These are phyloP conservation scores for Epizoanthus fatuus DNA, from an alignment of 92 coral and sea anemone species.

Conservation along the genomic window DNA sequence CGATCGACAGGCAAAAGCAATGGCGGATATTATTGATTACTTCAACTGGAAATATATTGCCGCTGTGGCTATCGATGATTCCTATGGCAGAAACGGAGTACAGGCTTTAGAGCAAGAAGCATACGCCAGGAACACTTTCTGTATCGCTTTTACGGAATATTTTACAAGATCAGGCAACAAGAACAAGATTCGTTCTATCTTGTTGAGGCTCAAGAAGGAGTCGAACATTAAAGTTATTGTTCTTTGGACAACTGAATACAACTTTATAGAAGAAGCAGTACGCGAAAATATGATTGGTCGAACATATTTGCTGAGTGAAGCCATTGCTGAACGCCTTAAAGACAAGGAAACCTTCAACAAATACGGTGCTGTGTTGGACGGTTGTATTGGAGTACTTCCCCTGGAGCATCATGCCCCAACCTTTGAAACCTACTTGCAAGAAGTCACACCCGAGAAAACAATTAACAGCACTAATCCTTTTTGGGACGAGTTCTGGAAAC, in stretches of 20 bases:
- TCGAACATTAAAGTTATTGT: slow-evolving; percentile 21
- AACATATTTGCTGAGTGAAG: slow-evolving; percentile 20
- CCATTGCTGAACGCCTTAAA: slow-evolving; percentile 6
- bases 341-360: neutral
- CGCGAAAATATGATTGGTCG: slow-evolving; percentile 4
- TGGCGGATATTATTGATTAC: slow-evolving; percentile 4
- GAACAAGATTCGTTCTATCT: neutral
- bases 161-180: slow-evolving; percentile 19
- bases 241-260: neutral
- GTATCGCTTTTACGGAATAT: slow-evolving; percentile 33
- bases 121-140: slow-evolving; percentile 31
- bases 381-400: slow-evolving; percentile 10
- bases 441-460: neutral
- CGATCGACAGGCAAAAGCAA: slow-evolving; percentile 22
- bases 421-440: slow-evolving; percentile 11
- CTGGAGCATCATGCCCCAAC: neutral
- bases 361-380: slow-evolving; percentile 15
- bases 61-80: slow-evolving; percentile 18
- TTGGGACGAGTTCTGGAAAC: slow-evolving; percentile 38
- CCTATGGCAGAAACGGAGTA: slow-evolving; percentile 21
- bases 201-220: neutral
- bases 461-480: neutral
- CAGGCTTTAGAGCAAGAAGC: slow-evolving; percentile 25
- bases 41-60: slow-evolving; percentile 39
- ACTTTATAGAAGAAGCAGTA: slow-evolving; percentile 12